Conservation (phyloP, 2,113 vertebrate genomes). For the Myocastor coypus region DNA sequence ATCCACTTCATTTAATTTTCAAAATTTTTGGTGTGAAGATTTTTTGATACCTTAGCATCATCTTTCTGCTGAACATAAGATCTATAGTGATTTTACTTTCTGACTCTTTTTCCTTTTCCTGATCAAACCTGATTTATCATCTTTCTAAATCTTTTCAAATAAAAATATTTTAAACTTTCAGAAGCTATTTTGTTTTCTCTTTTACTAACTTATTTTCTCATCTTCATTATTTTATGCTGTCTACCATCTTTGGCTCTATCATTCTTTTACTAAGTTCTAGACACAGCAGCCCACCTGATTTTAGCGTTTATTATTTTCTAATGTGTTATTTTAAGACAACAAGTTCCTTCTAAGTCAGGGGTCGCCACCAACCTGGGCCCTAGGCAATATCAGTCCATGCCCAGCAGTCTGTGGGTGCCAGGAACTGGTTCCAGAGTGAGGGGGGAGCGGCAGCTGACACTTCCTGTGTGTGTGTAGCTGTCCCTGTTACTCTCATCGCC, state of each 20-base stretch:
- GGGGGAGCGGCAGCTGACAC: background rate
- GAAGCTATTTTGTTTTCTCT: background rate
- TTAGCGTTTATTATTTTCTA: constrained; percentile 29
- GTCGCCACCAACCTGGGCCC: background rate
- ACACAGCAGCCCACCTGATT: background rate
- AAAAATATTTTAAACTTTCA: constrained; percentile 3
- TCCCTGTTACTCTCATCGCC: background rate
- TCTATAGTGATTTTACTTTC: background rate
- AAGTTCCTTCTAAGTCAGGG: background rate
- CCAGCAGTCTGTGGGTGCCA: background rate
- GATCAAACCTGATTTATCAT: background rate
- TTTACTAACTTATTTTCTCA: constrained; percentile 8
- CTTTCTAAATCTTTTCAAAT: background rate
- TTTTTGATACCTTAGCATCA: background rate
- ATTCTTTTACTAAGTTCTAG: constrained; percentile 37
- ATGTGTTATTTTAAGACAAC: background rate
- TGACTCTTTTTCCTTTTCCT: background rate
- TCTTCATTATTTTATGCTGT: background rate
- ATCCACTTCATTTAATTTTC: constrained; percentile 21
- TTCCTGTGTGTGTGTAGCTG: background rate
- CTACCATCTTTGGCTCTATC: background rate
- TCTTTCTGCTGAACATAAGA: background rate
- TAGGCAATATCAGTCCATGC: background rate
- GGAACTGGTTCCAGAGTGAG: background rate
- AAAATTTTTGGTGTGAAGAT: background rate